Evolutionary conservation across 2,797 vertebrate genomes (phyloP).

Genomic region (Austrolebias charrua): DNA sequence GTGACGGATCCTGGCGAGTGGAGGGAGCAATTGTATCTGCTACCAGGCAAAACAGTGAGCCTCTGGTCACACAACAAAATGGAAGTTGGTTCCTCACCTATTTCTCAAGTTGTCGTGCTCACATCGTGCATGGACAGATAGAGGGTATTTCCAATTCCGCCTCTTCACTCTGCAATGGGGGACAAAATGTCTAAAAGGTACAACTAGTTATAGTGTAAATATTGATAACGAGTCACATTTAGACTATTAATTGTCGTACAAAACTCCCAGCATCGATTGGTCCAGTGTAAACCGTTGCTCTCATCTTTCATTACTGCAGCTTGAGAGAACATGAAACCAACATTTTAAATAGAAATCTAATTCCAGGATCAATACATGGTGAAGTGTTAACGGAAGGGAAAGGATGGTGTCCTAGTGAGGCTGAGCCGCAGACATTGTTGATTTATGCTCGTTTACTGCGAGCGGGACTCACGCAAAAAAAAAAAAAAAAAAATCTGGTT

Average conservation of each 20-base stretch:
- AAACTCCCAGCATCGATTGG: conserved; percentile 49
- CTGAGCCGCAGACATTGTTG: conserved; percentile 10
- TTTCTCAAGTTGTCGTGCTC: too few species aligned
- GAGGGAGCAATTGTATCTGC: too few species aligned
- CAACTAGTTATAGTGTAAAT: conserved; percentile 2
- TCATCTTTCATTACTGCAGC: conserved; percentile 54
- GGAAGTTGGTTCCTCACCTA: too few species aligned
- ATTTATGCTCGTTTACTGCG: conserved; percentile 2
- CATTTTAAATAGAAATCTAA: conserved; percentile 60
- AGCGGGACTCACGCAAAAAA: not conserved
- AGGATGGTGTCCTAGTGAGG: conserved; percentile 25
- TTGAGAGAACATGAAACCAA: conserved; percentile 54
- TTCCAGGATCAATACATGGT: conserved; percentile 33
- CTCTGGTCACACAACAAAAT: too few species aligned
- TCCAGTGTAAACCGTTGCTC: conserved; percentile 47
- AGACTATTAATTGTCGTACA: conserved; percentile 55
- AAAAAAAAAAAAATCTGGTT: too few species aligned
- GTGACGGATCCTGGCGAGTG: too few species aligned
- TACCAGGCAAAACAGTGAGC: too few species aligned
- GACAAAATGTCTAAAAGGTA: conserved; percentile 3
- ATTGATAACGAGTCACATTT: conserved; percentile 56
- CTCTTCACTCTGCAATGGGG: too few species aligned
- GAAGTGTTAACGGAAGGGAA: conserved; percentile 41
- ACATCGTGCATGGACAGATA: too few species aligned
- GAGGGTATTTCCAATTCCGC: too few species aligned